Conservation (phyloP, 1,140 invertebrate species). For the Aphidius ervi region DNA sequence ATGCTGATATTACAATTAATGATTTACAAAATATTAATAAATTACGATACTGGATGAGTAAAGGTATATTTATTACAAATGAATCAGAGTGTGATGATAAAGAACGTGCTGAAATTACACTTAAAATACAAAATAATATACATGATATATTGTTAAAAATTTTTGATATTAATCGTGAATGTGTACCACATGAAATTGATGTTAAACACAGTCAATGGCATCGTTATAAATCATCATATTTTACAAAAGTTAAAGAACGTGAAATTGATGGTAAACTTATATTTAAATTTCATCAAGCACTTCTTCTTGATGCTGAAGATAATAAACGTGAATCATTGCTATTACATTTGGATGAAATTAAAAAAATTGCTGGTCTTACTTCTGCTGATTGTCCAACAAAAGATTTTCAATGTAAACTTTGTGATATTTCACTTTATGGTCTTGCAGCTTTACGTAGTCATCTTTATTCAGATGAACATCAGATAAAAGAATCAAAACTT, state of each 20-base stretch:
- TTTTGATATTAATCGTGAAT: conserved; percentile 28
- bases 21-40: conserved; percentile 58
- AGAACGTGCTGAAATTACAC: conserved; percentile 24
- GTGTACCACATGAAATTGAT: conserved; percentile 24
- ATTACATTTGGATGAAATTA: conserved; percentile 32
- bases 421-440: background rate
- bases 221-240: conserved; percentile 32
- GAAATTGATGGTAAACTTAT: conserved; percentile 51
- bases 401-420: conserved; percentile 11
- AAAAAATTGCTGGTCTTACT: conserved; percentile 20
- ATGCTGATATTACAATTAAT: conserved; percentile 63
- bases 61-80: conserved; percentile 29
- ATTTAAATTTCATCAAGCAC: conserved; percentile 56
- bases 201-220: conserved; percentile 33
- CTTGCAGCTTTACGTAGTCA: conserved; percentile 7
- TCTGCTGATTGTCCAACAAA: background rate
- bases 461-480: conserved; percentile 3
- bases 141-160: conserved; percentile 23
- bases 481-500: background rate
- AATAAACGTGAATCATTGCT: conserved; percentile 31
- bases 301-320: conserved; percentile 43
- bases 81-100: conserved; percentile 12
- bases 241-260: conserved; percentile 31
- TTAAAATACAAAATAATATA: conserved; percentile 36
- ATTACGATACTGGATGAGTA: conserved; percentile 45